These are phyloP conservation scores for Myotis myotis DNA, from an alignment of 2,797 vertebrate genomes.

Conservation along the genomic window DNA sequence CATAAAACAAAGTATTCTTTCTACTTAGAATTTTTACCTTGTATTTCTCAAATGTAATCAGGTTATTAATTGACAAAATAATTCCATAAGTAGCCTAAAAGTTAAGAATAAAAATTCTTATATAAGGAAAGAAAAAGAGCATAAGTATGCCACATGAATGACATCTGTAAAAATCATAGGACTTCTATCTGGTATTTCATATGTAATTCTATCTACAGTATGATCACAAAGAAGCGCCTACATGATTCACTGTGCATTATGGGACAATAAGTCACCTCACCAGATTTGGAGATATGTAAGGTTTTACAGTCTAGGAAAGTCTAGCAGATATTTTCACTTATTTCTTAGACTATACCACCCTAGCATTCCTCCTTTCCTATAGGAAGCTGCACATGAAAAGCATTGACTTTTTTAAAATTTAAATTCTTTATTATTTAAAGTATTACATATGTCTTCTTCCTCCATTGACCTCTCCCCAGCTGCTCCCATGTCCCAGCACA, in stretches of 20 bases:
- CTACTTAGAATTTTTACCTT: background rate
- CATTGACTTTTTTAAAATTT: background rate
- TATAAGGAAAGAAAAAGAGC: background rate
- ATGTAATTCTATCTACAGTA: constrained; percentile 5
- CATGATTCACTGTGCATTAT: background rate
- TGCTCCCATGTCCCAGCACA: no score
- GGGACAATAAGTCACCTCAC: constrained; percentile 42
- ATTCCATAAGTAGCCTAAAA: background rate
- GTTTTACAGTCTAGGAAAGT: constrained; percentile 29
- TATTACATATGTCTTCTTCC: no score
- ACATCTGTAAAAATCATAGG: background rate
- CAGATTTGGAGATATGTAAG: background rate
- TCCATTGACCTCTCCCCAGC: no score
- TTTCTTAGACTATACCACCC: background rate
- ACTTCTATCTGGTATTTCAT: background rate
- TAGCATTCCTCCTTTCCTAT: background rate
- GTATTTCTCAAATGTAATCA: constrained; percentile 3
- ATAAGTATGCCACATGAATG: background rate
- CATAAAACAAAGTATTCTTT: background rate
- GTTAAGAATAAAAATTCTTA: constrained; percentile 9
- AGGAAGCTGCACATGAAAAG: background rate
- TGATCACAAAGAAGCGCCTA: constrained; percentile 14
- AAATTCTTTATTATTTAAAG: no score
- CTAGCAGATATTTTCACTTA: constrained; percentile 2
- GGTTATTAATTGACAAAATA: background rate